phyloP scores from a whole-genome alignment of 2,888 invertebrate genomes.

The Apocheima hispidaria region DNA sequence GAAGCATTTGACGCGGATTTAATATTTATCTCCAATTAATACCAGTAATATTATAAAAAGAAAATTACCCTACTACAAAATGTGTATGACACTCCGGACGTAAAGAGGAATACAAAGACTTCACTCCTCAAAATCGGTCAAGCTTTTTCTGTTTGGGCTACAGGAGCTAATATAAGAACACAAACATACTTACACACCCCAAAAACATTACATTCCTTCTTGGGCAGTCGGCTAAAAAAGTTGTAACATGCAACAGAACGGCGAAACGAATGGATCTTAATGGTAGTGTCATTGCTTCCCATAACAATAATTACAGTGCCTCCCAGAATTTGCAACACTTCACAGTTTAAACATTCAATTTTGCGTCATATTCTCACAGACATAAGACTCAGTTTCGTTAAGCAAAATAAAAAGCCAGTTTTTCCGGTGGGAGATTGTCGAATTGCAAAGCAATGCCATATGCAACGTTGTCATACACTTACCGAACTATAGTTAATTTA shows the following conservation, averaged over 20 bases:
- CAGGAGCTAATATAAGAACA: no score
- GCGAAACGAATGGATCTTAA: conserved; percentile 17
- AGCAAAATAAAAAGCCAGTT: conserved; percentile 1
- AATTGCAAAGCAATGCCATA: conserved; percentile 12
- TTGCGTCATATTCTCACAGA: neutral
- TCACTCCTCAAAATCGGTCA: no score
- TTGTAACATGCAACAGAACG: neutral
- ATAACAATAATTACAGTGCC: conserved; percentile 12
- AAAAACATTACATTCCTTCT: no score
- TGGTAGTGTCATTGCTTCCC: conserved; percentile 15
- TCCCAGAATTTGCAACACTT: conserved; percentile 20
- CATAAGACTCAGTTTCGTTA: neutral
- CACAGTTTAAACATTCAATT: neutral
- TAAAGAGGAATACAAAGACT: no score
- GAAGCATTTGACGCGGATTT: no score
- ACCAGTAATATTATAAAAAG: no score
- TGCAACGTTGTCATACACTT: conserved; percentile 11
- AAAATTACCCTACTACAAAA: no score
- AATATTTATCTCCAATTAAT: no score
- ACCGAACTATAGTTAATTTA: conserved; percentile 20
- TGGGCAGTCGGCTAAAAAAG: no score
- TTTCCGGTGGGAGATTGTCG: conserved; percentile 14
- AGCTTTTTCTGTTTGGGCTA: no score
- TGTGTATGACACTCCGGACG: no score
- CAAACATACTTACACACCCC: no score